A percentile compares a stretch with the other conserved stretches of the same genome.
phyloP scores from a whole-genome alignment of 2,113 vertebrate species.

The cattle (Bos taurus) region ARS-UCD2.0 NC_037338.1:36839001-36839500 shows the following conservation, averaged over 20 bases:
- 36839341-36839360: neutral
- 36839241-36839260: neutral
- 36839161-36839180: too few species aligned
- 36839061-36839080: neutral
- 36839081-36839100: neutral
- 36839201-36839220: too few species aligned
- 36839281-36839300: neutral
- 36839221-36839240: too few species aligned
- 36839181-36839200: too few species aligned
- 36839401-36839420: neutral
- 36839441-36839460: neutral
- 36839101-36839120: neutral
- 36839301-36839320: slow-evolving; percentile 23
- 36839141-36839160: neutral
- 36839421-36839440: neutral
- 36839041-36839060: too few species aligned
- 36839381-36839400: neutral
- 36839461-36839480: neutral
- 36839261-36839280: neutral
- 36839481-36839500: neutral
- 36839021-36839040: neutral
- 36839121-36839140: neutral
- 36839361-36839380: neutral
- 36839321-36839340: neutral
- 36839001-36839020: neutral